Percentiles rank a stretch among this genome's conserved stretches.
Conservation (phyloP, 1,140 invertebrate species). For the Zaprionus tsacasi region DNA sequence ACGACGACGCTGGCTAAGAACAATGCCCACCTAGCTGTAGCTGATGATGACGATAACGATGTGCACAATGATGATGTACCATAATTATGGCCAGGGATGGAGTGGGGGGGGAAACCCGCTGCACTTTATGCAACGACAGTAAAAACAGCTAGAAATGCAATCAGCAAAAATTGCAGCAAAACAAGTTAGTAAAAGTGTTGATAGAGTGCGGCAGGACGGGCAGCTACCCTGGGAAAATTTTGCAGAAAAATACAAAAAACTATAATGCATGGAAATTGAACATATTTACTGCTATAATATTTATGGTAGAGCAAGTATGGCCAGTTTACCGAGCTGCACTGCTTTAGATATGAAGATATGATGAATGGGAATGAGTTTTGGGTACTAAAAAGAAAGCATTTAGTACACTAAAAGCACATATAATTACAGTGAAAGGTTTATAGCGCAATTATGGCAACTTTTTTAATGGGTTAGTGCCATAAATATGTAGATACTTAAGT, state of each 20-base stretch:
- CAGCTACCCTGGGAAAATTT: slow-evolving; percentile 4
- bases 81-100: slow-evolving; percentile 56
- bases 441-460: not conserved
- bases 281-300: not conserved
- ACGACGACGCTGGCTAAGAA: slow-evolving; percentile 60
- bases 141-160: slow-evolving; percentile 61
- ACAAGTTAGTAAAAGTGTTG: slow-evolving; percentile 8
- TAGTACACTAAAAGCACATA: too few relatives aligned
- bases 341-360: not conserved
- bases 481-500: not conserved
- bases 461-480: not conserved
- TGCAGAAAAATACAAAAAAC: not conserved
- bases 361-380: too few relatives aligned
- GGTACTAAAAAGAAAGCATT: too few relatives aligned
- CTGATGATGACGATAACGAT: slow-evolving; percentile 27
- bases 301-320: not conserved
- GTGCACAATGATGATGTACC: slow-evolving; percentile 22
- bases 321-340: not conserved
- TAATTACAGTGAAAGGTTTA: too few relatives aligned
- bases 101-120: slow-evolving; percentile 52
- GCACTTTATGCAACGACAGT: slow-evolving; percentile 61
- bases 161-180: slow-evolving; percentile 55
- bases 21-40: slow-evolving; percentile 52
- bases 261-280: not conserved
- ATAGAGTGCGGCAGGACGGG: not conserved